phyloP scores from a whole-genome alignment of 2,113 vertebrate species.

The Crotalus helleri region DNA sequence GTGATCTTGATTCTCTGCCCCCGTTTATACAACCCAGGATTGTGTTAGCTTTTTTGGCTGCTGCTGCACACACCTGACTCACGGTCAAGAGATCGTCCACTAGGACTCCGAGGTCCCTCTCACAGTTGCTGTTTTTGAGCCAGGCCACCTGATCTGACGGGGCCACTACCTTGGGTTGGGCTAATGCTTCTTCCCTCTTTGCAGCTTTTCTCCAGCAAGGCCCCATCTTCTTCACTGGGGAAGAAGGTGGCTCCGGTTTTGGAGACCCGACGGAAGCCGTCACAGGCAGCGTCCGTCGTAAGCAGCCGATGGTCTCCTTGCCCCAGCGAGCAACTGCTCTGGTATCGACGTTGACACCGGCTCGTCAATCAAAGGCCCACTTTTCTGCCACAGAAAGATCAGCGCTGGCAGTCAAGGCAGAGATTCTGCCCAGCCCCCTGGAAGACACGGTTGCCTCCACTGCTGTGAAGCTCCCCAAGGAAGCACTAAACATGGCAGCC shows the following conservation, averaged over 20 bases:
- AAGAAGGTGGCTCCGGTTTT: neutral
- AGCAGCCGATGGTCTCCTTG: neutral
- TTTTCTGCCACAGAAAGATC: neutral
- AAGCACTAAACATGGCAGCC: neutral
- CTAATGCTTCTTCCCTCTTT: neutral
- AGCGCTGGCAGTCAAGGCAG: neutral
- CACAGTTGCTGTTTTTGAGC: too few relatives aligned
- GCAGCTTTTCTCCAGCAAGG: neutral
- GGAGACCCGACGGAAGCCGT: neutral
- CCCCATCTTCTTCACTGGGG: neutral
- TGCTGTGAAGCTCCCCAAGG: neutral
- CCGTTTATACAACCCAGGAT: too few relatives aligned
- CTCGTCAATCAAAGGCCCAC: fast-evolving
- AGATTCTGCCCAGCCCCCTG: neutral
- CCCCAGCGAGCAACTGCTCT: neutral
- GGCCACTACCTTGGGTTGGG: neutral
- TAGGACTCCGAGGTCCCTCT: too few relatives aligned
- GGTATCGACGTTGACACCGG: neutral
- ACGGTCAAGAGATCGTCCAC: too few relatives aligned
- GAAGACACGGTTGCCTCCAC: neutral
- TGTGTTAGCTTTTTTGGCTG: too few relatives aligned
- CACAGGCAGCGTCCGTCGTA: neutral
- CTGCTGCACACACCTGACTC: too few relatives aligned
- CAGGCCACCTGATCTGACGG: too few relatives aligned
- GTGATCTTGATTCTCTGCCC: too few relatives aligned